Conservation (phyloP, 1,140 invertebrate genomes). For the Telenomus remus region DNA sequence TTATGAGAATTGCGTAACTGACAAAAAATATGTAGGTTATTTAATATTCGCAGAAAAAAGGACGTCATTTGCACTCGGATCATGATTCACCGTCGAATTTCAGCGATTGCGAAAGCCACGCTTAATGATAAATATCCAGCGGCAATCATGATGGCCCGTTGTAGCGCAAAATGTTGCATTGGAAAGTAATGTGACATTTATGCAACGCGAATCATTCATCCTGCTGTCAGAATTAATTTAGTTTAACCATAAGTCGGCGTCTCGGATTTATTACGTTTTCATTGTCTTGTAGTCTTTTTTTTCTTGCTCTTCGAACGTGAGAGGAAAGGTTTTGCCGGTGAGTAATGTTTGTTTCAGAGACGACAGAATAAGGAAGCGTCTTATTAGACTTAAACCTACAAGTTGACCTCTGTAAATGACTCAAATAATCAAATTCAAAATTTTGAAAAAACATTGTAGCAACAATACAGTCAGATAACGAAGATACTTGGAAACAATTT, state of each 20-base stretch:
- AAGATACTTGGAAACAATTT: too few species aligned
- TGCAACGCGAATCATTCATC: conserved; percentile 37
- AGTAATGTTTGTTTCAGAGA: conserved; percentile 71
- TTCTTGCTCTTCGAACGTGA: conserved; percentile 7
- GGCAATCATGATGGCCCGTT: neutral
- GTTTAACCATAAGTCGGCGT: conserved; percentile 23
- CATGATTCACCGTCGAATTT: too few species aligned
- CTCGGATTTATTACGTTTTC: conserved; percentile 38
- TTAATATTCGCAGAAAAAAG: too few species aligned
- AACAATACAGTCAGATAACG: too few species aligned
- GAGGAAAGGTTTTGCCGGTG: conserved; percentile 57
- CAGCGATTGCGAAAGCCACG: too few species aligned
- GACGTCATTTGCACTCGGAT: too few species aligned
- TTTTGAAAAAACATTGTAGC: too few species aligned
- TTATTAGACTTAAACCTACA: conserved; percentile 66
- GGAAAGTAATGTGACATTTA: conserved; percentile 33
- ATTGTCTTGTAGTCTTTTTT: conserved; percentile 39
- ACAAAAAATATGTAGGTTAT: too few species aligned
- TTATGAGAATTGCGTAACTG: too few species aligned
- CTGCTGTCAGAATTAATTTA: conserved; percentile 43
- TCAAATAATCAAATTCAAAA: too few species aligned
- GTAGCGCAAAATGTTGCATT: neutral
- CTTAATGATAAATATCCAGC: too few species aligned
- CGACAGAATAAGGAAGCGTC: conserved; percentile 70
- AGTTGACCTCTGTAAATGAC: conserved; percentile 36